Conservation (phyloP, 1,140 invertebrate species). For the Metopolophium dirhodum region DNA sequence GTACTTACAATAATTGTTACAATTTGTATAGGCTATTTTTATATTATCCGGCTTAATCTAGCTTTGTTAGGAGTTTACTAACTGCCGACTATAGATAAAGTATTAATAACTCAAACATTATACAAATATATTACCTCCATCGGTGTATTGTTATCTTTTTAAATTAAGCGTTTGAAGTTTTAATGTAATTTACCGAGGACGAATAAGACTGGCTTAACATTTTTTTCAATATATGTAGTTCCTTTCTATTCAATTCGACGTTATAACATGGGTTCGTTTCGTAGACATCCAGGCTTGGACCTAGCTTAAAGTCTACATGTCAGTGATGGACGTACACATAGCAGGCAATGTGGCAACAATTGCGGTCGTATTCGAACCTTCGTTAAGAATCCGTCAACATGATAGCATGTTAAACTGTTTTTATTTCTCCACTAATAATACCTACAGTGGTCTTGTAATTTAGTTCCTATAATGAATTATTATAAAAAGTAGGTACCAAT, state of each 20-base stretch:
- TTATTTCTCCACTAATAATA: not conserved
- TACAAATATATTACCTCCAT: not conserved
- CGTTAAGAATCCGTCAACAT: not conserved
- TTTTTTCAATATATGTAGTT: not conserved
- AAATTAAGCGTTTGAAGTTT: not conserved
- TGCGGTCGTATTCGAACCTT: not conserved
- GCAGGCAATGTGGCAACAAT: not conserved
- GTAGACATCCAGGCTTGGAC: not conserved
- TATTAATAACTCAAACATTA: not conserved
- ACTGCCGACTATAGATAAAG: not conserved
- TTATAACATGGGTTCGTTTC: not conserved
- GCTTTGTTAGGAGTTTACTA: not conserved
- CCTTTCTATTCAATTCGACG: not conserved
- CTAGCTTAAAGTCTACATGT: not conserved
- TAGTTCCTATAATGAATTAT: not conserved
- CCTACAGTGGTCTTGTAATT: not conserved
- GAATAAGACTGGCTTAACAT: not conserved
- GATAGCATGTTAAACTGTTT: not conserved
- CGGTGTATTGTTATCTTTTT: not conserved
- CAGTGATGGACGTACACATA: not conserved
- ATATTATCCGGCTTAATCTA: not conserved
- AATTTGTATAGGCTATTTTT: not conserved
- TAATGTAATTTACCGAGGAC: not conserved
- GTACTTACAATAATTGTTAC: not conserved
- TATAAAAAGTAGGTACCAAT: not conserved